Evolutionary conservation across 2,113 vertebrate species (phyloP).

Genomic region (Panurus biarmicus): DNA sequence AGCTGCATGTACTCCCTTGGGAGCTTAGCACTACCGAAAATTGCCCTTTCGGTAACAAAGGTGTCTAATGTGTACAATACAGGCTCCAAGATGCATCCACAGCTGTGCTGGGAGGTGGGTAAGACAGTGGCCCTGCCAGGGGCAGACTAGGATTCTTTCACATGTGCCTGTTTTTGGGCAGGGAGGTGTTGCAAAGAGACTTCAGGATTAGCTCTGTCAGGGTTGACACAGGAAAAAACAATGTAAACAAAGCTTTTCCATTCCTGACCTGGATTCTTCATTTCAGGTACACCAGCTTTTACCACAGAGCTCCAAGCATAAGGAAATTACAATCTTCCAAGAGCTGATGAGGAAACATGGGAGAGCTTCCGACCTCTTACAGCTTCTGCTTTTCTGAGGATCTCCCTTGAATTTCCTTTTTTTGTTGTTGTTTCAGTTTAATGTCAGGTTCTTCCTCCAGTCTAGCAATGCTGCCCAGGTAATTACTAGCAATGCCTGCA

Average conservation of each 20-base stretch:
- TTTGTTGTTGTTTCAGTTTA: no score
- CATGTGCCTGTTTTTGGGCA: not conserved
- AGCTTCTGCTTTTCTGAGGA: not conserved
- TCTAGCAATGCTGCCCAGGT: not conserved
- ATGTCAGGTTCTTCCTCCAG: not conserved
- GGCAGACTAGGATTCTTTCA: not conserved
- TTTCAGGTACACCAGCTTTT: not conserved
- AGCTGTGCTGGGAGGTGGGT: not conserved
- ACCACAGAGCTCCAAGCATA: not conserved
- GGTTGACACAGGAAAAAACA: not conserved
- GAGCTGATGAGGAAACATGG: not conserved
- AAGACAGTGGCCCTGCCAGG: not conserved
- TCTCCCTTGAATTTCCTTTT: not conserved
- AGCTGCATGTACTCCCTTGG: not conserved
- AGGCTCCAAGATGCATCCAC: not conserved
- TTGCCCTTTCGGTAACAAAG: not conserved
- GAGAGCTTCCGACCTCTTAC: not conserved
- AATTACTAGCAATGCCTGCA: not conserved
- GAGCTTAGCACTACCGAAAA: not conserved
- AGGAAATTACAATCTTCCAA: not conserved
- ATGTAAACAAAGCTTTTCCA: not conserved
- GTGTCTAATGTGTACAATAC: rapidly evolving
- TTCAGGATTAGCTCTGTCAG: not conserved
- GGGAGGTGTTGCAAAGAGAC: not conserved
- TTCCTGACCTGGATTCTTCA: not conserved